Conservation (phyloP, 2,797 vertebrate species). For the Notolabrus celidotus region DNA sequence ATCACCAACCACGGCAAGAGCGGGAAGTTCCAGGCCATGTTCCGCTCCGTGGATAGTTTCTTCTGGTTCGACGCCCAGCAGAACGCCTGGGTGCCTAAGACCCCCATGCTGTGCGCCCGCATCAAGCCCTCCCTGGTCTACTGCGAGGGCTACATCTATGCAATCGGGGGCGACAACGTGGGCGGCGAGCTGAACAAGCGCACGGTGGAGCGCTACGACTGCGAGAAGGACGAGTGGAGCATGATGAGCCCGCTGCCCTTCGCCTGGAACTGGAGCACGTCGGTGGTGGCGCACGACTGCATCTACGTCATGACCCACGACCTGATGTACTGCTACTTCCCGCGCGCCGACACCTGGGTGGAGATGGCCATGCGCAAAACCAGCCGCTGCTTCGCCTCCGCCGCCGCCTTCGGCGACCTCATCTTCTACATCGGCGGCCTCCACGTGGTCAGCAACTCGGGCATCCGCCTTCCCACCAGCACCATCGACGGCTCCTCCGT, state of each 20-base stretch:
- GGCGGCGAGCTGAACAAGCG: constrained; percentile 94
- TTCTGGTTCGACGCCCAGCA: constrained; percentile 99
- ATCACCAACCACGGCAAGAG: constrained; percentile 93
- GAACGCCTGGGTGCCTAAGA: constrained; percentile 96
- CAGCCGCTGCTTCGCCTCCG: constrained; percentile 95
- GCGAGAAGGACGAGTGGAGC: constrained; percentile 96
- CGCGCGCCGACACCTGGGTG: constrained; percentile 94
- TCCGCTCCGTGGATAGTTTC: constrained; percentile 96
- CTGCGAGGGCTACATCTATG: constrained; percentile 97
- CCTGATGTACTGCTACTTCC: constrained; percentile 96
- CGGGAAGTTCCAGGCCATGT: constrained; percentile 91
- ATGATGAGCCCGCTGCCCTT: constrained; percentile 95
- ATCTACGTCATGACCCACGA: constrained; percentile 97
- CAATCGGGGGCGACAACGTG: constrained; percentile 94
- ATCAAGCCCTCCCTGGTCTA: constrained; percentile 94
- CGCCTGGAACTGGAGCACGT: constrained; percentile 96
- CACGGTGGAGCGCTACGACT: constrained; percentile 96
- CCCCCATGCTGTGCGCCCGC: constrained; percentile 94
- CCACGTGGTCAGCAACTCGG: constrained; percentile 94
- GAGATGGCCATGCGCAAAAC: constrained; percentile 97
- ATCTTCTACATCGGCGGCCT: constrained; percentile 98
- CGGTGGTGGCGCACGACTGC: constrained; percentile 93
- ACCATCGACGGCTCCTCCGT: constrained; percentile 94
- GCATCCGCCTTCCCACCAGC: constrained; percentile 90
- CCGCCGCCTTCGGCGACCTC: constrained; percentile 93